phyloP scores from a whole-genome alignment of 2,113 vertebrate species.

The Conger conger region DNA sequence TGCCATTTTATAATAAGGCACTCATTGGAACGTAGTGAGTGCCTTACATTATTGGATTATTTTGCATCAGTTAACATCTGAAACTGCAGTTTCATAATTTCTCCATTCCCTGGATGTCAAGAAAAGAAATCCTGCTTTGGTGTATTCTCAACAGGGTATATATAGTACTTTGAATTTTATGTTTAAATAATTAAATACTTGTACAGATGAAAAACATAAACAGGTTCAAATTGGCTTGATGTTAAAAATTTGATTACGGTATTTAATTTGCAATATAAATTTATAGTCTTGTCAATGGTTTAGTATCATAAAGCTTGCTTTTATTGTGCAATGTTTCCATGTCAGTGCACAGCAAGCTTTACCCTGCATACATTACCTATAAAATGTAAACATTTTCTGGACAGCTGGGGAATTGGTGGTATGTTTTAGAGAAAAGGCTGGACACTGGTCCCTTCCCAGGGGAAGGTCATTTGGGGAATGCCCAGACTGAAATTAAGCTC shows the following conservation, averaged over 20 bases:
- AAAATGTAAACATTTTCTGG: not conserved
- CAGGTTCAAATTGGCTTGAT: not conserved
- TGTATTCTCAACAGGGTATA: constrained; percentile 63
- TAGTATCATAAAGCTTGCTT: not conserved
- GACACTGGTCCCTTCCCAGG: constrained; percentile 35
- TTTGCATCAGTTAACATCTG: too few species aligned
- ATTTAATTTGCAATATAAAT: constrained; percentile 24
- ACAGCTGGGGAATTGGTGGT: not conserved
- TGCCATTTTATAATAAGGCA: too few species aligned
- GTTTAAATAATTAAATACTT: constrained; percentile 33
- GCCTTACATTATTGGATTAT: too few species aligned
- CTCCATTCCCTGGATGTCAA: too few species aligned
- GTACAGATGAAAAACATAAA: not conserved
- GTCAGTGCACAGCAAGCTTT: not conserved
- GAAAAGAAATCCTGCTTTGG: too few species aligned
- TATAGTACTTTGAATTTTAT: constrained; percentile 58
- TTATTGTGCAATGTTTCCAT: not conserved
- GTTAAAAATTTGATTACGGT: not conserved
- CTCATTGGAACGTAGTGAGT: too few species aligned
- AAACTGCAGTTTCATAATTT: too few species aligned
- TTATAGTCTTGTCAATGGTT: not conserved
- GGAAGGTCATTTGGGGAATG: constrained; percentile 47
- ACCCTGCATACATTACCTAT: not conserved
- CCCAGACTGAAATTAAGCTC: constrained; percentile 38
- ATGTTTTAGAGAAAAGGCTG: not conserved